Evolutionary conservation across 2,888 invertebrate genomes (phyloP), one percentile per base, ranked within the genome.

Genomic region (Smittia aterrima): DNA sequence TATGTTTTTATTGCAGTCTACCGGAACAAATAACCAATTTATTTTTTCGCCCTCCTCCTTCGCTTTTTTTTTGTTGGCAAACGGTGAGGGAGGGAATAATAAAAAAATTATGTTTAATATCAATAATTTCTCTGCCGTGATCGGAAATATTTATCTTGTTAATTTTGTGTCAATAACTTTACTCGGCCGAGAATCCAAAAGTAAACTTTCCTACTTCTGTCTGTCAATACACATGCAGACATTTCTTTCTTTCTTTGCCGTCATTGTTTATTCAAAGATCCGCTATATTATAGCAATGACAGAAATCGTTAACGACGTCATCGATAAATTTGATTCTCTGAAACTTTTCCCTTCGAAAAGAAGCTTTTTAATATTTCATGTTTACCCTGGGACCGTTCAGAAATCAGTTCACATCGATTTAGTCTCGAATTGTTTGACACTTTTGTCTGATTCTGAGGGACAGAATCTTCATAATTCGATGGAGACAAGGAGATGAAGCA

Each of bases 21-120:
- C 68, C 68, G 68, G 68, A 68, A 68, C 68, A 68, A 68, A 68
- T 68, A 68, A 68, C 47, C 68, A 54, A 54, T 62, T 62, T 62
- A 62, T 16, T 54, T 20, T 62, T 24, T 62, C 22, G 2, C 11
- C 11, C 3, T n/a, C 11, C 47, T 47, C 11, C 3, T n/a, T 47
- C 47, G n/a, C 16, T 47, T 11, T 47, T 6, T 2, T 22, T 22
- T 53, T 53, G 7, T 32, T 22, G 58, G 20, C 58, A 62, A 22
- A 22, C 24, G 11, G n/a, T 13, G 16, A 13, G 47, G 16, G 16
- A 2, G 47, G 16, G 11, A 47, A 47, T 47, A 47, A 47, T 47
- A 47, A 47, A 47, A 47, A 47, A 47, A 47, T 47, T 11, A 47
- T 47, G 47, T 47, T 47, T 2, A 47, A 47, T 47, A 47, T 47